Evolutionary conservation across 2,797 vertebrate genomes (phyloP), one percentile per base, ranked within the genome.

Genomic region (Muraenolepis orangiensis): DNA sequence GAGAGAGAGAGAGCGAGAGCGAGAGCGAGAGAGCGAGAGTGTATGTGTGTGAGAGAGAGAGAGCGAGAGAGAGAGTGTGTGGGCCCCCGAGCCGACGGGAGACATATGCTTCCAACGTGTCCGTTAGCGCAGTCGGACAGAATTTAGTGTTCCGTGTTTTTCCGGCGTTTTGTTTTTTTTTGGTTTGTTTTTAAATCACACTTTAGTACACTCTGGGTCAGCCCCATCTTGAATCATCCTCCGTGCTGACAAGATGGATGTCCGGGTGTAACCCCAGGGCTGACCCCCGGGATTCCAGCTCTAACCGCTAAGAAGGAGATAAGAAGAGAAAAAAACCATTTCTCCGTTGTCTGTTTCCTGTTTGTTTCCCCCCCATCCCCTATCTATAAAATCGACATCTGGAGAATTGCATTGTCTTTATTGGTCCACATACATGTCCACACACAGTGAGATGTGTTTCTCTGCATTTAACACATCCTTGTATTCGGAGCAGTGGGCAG

Each of bases 311-410:
- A 18, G 82, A 77, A 16, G 30, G 78, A 80, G 78, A 76, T 77
- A 70, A 84, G 88, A 89, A 87, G 88, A 82, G 38, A 80, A 64
- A 80, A n/a, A 77, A 80, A 72, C 76, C 42, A 6, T 72, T 78
- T 69, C 67, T 31, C 1, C 1, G 23, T 26, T 66, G 69, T 71
- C 23, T 4, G 13, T 72, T 51, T 42, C 64, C 38, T n/a, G 31
- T 72, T 38, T 1, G 23, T 4, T 12, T 12, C 12, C 11, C 11
- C 14, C n/a, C n/a, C n/a, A n/a, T n/a, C n/a, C n/a, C n/a, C n/a
- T n/a, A n/a, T n/a, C n/a, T n/a, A n/a, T n/a, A n/a, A n/a, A n/a
- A n/a, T n/a, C n/a, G n/a, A n/a, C n/a, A n/a, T n/a, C n/a, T n/a
- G n/a, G n/a, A n/a, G n/a, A n/a, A n/a, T n/a, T n/a, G n/a, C n/a